Base-by-base conservation (phyloP, 1,140 invertebrate genomes). In the Dreissena polymorpha region DNA sequence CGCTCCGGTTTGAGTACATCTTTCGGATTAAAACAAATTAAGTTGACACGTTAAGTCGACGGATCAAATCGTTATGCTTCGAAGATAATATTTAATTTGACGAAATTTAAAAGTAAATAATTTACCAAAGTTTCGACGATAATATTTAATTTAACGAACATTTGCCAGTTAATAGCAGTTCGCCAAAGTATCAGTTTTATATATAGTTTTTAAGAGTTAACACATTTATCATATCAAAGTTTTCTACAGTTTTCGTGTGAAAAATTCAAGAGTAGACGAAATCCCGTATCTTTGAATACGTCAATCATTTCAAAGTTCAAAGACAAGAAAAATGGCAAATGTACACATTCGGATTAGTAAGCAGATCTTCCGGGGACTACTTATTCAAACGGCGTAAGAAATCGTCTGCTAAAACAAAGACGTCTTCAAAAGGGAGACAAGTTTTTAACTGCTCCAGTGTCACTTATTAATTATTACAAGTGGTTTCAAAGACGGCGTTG, bases 401-500 rank as follows among this genome's bases (percentile, higher is more conserved):
- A 53, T 55, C 64, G 51, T 53, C 27, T 49, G 10, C 25, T 81
- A 81, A 81, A 65, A 81, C 78, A 81, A 81, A 81, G 78, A 49
- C 29, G 67, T 65, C 23, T 60, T 50, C 68, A 64, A 63, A 51
- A 72, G 25, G 8, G 73, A 50, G 53, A 53, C 23, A n/a, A 27
- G 57, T 53, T 29, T 53, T 65, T 51, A 53, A 23, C 16, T 64
- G 55, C 25, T 29, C 53, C 14, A 51, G 49, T 81, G 78, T 73
- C 78, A 65, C 60, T 64, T 72, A 81, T 81, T 81, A 81, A 81
- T 81, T 81, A 73, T 81, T 49, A 72, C 39, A 67, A 73, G 57
- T 65, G 70, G 7, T 50, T 49, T 73, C 50, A 13, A 23, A 70
- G 78, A 81, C 78, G 70, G 25, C 55, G 50, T 50, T 64, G 69